Conservation (phyloP, 2,113 vertebrate genomes). For the Pangasianodon gigas region DNA sequence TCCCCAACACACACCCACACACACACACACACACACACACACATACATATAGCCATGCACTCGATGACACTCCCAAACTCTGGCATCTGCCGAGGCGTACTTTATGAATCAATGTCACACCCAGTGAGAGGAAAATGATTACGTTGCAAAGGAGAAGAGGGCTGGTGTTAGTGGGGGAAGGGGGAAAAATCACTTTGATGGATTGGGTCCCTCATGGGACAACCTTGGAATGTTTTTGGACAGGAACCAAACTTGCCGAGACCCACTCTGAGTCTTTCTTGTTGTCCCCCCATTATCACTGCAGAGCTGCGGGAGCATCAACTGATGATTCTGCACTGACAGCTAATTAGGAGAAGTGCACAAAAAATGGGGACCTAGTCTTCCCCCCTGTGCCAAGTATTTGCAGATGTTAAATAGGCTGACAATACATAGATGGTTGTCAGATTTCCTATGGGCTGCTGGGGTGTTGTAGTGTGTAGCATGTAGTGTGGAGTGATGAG, state of each 20-base stretch:
- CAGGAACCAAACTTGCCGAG: constrained; percentile 66
- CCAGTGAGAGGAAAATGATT: constrained; percentile 78
- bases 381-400: constrained; percentile 60
- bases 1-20: neutral
- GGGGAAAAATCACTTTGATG: constrained; percentile 77
- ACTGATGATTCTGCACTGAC: constrained; percentile 52
- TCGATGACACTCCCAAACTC: constrained; percentile 60
- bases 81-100: constrained; percentile 67
- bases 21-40: constrained; percentile 15
- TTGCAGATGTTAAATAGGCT: constrained; percentile 68
- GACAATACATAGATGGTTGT: constrained; percentile 69
- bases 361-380: constrained; percentile 46
- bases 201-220: constrained; percentile 75
- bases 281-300: constrained; percentile 23
- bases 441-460: constrained; percentile 60
- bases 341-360: constrained; percentile 59
- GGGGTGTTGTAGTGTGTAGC: neutral
- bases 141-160: constrained; percentile 75
- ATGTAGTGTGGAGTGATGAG: constrained; percentile 36
- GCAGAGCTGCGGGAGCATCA: constrained; percentile 32
- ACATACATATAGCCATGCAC: constrained; percentile 23
- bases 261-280: constrained; percentile 54
- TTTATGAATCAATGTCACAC: constrained; percentile 79
- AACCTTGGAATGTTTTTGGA: constrained; percentile 80
- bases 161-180: constrained; percentile 47